Evolutionary conservation across 1,140 invertebrate species (phyloP).

Genomic region (Meloidogyne exigua): DNA sequence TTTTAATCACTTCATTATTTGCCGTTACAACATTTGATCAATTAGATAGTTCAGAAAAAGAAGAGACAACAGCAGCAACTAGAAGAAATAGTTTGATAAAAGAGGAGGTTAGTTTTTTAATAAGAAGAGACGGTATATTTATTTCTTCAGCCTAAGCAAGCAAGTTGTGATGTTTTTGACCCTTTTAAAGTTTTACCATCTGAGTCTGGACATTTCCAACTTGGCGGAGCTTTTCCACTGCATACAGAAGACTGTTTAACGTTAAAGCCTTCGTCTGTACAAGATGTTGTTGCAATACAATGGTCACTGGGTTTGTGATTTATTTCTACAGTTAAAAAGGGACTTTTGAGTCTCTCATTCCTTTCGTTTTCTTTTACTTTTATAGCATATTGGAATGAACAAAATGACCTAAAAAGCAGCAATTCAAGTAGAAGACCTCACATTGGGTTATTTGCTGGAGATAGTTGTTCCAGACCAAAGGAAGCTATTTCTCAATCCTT

Average conservation of each 20-base stretch:
- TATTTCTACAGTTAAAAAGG: too few relatives aligned
- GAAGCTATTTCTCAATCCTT: conserved; percentile 59
- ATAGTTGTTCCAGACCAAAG: conserved; percentile 57
- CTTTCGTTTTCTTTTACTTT: not conserved
- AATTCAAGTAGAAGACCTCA: conserved; percentile 3
- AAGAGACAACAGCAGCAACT: not conserved
- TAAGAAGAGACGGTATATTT: not conserved
- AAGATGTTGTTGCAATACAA: conserved; percentile 62
- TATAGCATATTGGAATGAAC: conserved; percentile 43
- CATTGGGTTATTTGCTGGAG: conserved; percentile 59
- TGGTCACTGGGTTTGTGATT: conserved; percentile 45
- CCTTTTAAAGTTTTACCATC: conserved; percentile 59
- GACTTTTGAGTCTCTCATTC: too few relatives aligned
- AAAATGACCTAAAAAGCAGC: not conserved
- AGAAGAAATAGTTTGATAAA: not conserved
- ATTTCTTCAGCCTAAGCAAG: not conserved
- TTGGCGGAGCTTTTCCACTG: conserved; percentile 58
- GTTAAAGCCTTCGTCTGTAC: conserved; percentile 51
- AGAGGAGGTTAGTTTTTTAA: not conserved
- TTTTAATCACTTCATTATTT: too few relatives aligned
- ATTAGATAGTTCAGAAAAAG: not conserved
- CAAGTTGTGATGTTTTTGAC: conserved; percentile 53
- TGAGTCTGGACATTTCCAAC: conserved; percentile 39
- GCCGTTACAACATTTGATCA: not conserved
- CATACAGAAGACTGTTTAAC: conserved; percentile 50